These are phyloP conservation scores for Lithophane ornitopus DNA, from an alignment of 2,888 invertebrate species.

Conservation along the genomic window DNA sequence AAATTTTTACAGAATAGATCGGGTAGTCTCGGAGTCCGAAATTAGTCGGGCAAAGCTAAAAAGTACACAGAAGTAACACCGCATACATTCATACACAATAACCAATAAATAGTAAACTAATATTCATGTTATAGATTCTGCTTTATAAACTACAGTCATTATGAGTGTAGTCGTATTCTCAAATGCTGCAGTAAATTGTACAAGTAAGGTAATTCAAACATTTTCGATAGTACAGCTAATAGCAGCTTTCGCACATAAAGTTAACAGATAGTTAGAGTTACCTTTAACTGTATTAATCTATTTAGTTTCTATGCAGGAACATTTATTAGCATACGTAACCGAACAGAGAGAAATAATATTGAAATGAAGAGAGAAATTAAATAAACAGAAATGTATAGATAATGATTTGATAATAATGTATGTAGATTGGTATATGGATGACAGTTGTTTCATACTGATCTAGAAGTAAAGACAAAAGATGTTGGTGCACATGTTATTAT, in stretches of 20 bases:
- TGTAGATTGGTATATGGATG: not conserved
- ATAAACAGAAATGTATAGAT: not conserved
- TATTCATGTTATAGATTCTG: not conserved
- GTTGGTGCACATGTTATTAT: not conserved
- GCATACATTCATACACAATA: not conserved
- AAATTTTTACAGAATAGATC: no score
- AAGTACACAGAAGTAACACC: not conserved
- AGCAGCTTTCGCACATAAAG: conserved; percentile 27
- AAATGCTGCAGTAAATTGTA: conserved; percentile 18
- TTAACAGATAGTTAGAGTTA: conserved; percentile 44
- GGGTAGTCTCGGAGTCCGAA: not conserved
- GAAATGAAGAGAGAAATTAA: conserved; percentile 18
- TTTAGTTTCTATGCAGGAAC: conserved; percentile 38
- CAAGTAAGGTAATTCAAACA: conserved; percentile 31
- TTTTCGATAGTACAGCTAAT: conserved; percentile 28
- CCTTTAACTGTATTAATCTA: conserved; percentile 41
- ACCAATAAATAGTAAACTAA: not conserved
- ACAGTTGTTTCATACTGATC: not conserved
- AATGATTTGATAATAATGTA: not conserved
- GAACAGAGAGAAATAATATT: conserved; percentile 10
- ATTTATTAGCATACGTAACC: conserved; percentile 23
- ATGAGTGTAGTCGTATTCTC: not conserved
- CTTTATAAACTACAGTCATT: not conserved
- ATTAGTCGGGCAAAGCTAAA: conserved; percentile 14
- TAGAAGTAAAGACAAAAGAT: not conserved